Percentiles rank a stretch among this genome's conserved stretches.
Evolutionary conservation across 2,113 vertebrate species (phyloP).

Genomic region (Chauna torquata): DNA sequence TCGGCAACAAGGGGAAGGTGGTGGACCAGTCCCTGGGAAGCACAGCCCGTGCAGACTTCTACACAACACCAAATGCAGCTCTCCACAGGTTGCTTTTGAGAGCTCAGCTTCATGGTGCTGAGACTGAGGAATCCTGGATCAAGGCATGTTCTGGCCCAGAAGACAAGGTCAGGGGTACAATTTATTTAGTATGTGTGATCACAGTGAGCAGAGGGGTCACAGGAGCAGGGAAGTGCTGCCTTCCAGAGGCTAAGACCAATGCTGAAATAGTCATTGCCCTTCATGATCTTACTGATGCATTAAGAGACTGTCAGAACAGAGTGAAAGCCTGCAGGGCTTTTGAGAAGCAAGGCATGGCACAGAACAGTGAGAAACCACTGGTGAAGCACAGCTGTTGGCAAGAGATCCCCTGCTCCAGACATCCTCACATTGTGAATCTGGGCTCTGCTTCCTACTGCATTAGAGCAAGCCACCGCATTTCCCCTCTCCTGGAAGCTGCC

Average conservation of each 20-base stretch:
- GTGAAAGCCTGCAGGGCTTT: not conserved
- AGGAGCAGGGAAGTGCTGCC: not conserved
- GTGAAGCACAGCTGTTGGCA: not conserved
- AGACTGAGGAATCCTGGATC: not conserved
- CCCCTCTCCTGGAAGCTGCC: not conserved
- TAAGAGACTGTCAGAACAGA: not conserved
- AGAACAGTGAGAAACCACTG: not conserved
- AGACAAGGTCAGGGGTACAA: not conserved
- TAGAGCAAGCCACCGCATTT: rapidly evolving
- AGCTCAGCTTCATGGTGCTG: not conserved
- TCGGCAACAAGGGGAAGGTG: no score
- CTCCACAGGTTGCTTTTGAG: not conserved
- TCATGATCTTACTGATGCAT: not conserved
- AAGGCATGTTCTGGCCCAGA: not conserved
- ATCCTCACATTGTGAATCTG: not conserved
- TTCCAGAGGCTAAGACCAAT: not conserved
- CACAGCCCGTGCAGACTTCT: not conserved
- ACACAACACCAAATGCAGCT: not conserved
- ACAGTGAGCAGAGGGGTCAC: not conserved
- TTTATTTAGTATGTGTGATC: rapidly evolving
- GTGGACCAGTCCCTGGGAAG: rapidly evolving
- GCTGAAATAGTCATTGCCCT: rapidly evolving
- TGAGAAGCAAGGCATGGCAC: not conserved
- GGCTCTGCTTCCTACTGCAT: not conserved
- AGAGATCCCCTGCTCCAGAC: not conserved